Conservation (phyloP, 2,888 invertebrate genomes). For the Octonoba sinensis region DNA sequence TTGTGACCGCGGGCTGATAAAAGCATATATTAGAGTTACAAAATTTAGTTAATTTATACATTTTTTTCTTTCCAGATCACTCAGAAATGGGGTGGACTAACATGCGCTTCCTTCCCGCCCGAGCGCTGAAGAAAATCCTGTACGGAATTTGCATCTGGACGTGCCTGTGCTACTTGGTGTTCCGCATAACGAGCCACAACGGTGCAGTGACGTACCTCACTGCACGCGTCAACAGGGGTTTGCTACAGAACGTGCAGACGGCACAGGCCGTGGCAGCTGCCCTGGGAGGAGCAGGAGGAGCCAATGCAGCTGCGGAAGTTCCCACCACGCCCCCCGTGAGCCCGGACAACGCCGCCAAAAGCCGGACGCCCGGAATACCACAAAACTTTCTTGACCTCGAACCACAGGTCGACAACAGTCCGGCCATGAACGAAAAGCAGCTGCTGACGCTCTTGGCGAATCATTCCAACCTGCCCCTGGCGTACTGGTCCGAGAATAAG, state of each 20-base stretch:
- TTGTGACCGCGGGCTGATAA: too few relatives aligned
- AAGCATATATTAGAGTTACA: too few relatives aligned
- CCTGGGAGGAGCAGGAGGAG: slow-evolving; percentile 31
- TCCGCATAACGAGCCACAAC: slow-evolving; percentile 62
- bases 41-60: not conserved
- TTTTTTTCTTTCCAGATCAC: slow-evolving; percentile 39
- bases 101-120: slow-evolving; percentile 53
- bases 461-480: slow-evolving; percentile 85
- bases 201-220: slow-evolving; percentile 60
- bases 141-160: slow-evolving; percentile 67
- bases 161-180: slow-evolving; percentile 66
- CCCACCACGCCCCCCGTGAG: slow-evolving; percentile 23
- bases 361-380: slow-evolving; percentile 48
- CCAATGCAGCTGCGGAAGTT: not conserved
- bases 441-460: slow-evolving; percentile 64
- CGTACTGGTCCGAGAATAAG: slow-evolving; percentile 87
- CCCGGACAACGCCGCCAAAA: slow-evolving; percentile 45
- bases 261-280: slow-evolving; percentile 44
- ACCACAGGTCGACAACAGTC: slow-evolving; percentile 77
- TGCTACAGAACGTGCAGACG: slow-evolving; percentile 65
- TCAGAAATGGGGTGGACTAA: slow-evolving; percentile 52
- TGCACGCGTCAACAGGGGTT: slow-evolving; percentile 64
- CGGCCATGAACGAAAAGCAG: slow-evolving; percentile 78
- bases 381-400: slow-evolving; percentile 73
- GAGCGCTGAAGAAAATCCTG: slow-evolving; percentile 65